Percentiles rank a stretch among this genome's conserved stretches.
Evolutionary conservation across 2,113 vertebrate genomes (phyloP).

Genomic region (Thryonomys swinderianus): DNA sequence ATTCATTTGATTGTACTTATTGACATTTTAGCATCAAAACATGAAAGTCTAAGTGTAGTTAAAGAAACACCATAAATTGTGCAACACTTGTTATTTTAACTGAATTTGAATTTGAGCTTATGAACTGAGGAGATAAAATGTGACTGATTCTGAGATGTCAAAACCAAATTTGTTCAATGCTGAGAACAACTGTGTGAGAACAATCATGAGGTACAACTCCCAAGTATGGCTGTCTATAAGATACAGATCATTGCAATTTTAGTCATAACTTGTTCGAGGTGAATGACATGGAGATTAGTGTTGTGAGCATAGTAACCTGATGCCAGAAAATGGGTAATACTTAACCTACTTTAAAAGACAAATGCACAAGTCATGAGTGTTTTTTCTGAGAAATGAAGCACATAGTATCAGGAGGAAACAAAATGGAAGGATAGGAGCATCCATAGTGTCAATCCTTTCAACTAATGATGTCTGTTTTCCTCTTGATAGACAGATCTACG

Average conservation of each 20-base stretch:
- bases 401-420: background rate
- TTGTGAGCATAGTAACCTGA: background rate
- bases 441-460: background rate
- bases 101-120: slow-evolving; percentile 13
- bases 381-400: background rate
- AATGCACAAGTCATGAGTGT: background rate
- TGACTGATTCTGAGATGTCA: background rate
- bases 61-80: slow-evolving; percentile 30
- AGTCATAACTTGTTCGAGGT: background rate
- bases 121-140: background rate
- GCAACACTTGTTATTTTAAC: background rate
- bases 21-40: slow-evolving; percentile 62
- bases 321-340: background rate
- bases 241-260: background rate
- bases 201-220: background rate
- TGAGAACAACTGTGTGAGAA: background rate
- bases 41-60: slow-evolving; percentile 52
- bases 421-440: background rate
- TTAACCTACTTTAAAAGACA: background rate
- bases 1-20: slow-evolving; percentile 47
- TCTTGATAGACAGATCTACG: background rate
- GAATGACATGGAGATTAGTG: background rate
- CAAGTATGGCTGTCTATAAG: background rate
- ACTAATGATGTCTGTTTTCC: background rate
- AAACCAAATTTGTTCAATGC: background rate